Percentiles rank a stretch among this genome's conserved stretches.
These are phyloP conservation scores for Hydroisotoma schaefferi DNA, from an alignment of 2,888 invertebrate species.

Conservation along the genomic window DNA sequence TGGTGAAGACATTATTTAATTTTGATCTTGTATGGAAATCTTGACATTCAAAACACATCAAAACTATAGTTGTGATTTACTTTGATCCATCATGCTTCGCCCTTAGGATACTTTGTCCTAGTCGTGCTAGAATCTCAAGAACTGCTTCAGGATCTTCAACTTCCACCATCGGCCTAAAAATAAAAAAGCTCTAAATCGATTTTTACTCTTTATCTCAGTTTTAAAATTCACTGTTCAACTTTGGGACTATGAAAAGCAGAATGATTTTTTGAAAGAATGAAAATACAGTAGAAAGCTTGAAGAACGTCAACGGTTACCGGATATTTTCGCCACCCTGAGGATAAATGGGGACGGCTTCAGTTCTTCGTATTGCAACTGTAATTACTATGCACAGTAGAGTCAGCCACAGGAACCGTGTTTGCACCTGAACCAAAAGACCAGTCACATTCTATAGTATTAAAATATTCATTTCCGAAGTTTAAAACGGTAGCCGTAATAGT, in stretches of 20 bases:
- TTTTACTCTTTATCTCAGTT: neutral
- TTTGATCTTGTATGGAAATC: too few species aligned
- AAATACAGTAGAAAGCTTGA: neutral
- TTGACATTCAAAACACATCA: too few species aligned
- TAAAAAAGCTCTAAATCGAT: neutral
- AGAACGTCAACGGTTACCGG: neutral
- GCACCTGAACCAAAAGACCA: too few species aligned
- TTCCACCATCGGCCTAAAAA: conserved; percentile 46
- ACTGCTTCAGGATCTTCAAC: conserved; percentile 71
- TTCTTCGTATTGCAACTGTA: neutral
- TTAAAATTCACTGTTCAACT: neutral
- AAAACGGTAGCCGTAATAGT: too few species aligned
- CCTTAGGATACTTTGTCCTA: conserved; percentile 70
- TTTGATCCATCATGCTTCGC: conserved; percentile 57
- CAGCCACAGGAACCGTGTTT: conserved; percentile 3
- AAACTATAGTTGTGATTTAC: too few species aligned
- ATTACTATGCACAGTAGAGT: conserved; percentile 5
- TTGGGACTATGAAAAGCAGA: neutral
- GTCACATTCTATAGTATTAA: too few species aligned
- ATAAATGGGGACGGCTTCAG: neutral
- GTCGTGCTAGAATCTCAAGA: conserved; percentile 69
- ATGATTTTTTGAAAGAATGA: neutral
- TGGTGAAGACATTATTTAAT: too few species aligned
- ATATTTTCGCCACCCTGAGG: neutral
- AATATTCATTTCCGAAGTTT: too few species aligned